Conservation (phyloP, 2,888 invertebrate genomes). For the Callyntrura guangdongensis region DNA sequence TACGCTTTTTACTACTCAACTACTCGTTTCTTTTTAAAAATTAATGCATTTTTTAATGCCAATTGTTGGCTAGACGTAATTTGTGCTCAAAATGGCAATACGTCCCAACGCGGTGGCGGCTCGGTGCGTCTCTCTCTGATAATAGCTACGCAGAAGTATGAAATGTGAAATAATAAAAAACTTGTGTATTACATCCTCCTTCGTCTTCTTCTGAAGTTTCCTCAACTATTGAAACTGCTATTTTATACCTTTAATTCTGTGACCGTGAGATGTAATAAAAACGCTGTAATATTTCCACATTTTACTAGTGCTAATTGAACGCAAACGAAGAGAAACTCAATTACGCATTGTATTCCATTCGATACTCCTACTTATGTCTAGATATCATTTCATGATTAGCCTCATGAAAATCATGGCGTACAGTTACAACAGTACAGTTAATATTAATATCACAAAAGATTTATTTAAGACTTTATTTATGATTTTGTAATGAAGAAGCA, state of each 20-base stretch:
- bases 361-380: neutral
- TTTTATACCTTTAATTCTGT: neutral
- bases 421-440: neutral
- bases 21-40: constrained; percentile 22
- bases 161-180: neutral
- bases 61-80: constrained; percentile 30
- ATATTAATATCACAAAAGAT: neutral
- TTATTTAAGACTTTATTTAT: constrained; percentile 1
- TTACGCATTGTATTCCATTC: neutral
- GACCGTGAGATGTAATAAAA: neutral
- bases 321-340: constrained; percentile 31
- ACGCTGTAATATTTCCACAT: neutral
- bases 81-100: constrained; percentile 5
- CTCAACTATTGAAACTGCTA: constrained; percentile 1
- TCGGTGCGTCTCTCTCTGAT: neutral
- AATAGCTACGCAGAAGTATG: neutral
- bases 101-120: neutral
- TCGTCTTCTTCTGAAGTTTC: neutral
- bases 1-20: constrained; percentile 10
- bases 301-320: neutral
- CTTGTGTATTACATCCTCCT: constrained; percentile 6
- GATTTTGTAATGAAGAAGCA: neutral
- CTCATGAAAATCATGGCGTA: neutral
- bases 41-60: constrained; percentile 42
- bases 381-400: neutral